Conservation (phyloP, 2,888 invertebrate species). For the Cephus rjabovi region DNA sequence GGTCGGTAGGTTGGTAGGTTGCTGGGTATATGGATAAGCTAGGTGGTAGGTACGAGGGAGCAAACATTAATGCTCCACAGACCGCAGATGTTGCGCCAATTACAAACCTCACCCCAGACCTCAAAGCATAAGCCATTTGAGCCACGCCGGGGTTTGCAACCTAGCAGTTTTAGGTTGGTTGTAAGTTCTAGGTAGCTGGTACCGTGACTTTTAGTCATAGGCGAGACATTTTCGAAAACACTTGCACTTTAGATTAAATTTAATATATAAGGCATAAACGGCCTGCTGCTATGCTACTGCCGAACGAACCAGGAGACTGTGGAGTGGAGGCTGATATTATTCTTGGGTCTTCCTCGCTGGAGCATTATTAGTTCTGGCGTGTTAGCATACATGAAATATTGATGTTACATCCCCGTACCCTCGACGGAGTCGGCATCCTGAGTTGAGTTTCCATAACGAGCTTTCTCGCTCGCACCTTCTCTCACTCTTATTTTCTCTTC, state of each 20-base stretch:
- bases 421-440: conserved; percentile 22
- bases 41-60: conserved; percentile 40
- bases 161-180: too few species aligned
- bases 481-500: conserved; percentile 12
- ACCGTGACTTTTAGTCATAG: conserved; percentile 62
- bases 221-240: conserved; percentile 43
- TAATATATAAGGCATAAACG: conserved; percentile 35
- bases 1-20: too few species aligned
- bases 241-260: conserved; percentile 49
- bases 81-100: conserved; percentile 66
- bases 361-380: conserved; percentile 66
- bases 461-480: conserved; percentile 17
- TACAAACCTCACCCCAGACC: conserved; percentile 59
- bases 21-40: neutral
- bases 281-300: neutral
- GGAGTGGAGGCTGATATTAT: conserved; percentile 59
- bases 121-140: conserved; percentile 38
- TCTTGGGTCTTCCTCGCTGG: conserved; percentile 62
- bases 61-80: conserved; percentile 64
- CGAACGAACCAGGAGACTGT: conserved; percentile 13
- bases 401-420: conserved; percentile 57
- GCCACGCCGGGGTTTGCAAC: conserved; percentile 25
- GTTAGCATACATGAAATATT: conserved; percentile 68
- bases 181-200: conserved; percentile 75
- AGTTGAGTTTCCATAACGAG: conserved; percentile 29